These are phyloP conservation scores for Uloborus diversus DNA, from an alignment of 1,140 invertebrate genomes.

Conservation along the genomic window DNA sequence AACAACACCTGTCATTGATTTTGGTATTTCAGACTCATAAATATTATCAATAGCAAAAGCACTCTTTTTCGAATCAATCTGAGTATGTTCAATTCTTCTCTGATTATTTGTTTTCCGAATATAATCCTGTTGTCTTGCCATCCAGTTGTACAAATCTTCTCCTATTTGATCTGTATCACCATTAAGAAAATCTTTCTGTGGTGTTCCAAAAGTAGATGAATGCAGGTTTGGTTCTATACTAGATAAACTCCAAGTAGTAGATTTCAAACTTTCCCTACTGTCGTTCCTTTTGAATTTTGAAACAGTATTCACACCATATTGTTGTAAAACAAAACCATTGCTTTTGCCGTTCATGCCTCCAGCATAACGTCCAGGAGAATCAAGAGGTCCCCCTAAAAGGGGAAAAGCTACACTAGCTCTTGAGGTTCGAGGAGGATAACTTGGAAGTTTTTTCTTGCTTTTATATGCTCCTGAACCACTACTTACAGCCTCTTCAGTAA, in stretches of 20 bases:
- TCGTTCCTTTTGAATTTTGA: constrained; percentile 74
- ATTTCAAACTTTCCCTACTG: constrained; percentile 73
- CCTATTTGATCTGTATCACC: constrained; percentile 62
- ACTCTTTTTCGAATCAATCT: constrained; percentile 71
- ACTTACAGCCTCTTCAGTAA: constrained; percentile 60
- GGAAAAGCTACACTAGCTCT: constrained; percentile 81
- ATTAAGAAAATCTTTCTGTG: constrained; percentile 55
- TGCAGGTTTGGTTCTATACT: constrained; percentile 59
- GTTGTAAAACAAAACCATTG: constrained; percentile 63
- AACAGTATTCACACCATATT: constrained; percentile 45
- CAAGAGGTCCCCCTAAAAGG: constrained; percentile 63
- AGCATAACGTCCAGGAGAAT: constrained; percentile 57
- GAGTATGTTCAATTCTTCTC: constrained; percentile 57
- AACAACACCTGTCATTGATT: constrained; percentile 58
- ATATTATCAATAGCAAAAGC: constrained; percentile 65
- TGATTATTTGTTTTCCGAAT: constrained; percentile 55
- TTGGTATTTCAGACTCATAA: constrained; percentile 59
- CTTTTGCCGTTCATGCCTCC: constrained; percentile 63
- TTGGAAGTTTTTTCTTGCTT: constrained; percentile 67
- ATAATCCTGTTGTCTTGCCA: constrained; percentile 88
- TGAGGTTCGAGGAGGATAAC: constrained; percentile 75
- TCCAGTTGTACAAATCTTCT: constrained; percentile 94
- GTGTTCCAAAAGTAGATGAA: constrained; percentile 59
- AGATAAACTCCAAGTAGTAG: constrained; percentile 65
- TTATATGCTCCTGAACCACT: constrained; percentile 57